These are phyloP conservation scores for Archegozetes longisetosus DNA, from an alignment of 1,140 invertebrate species.

Conservation along the genomic window DNA sequence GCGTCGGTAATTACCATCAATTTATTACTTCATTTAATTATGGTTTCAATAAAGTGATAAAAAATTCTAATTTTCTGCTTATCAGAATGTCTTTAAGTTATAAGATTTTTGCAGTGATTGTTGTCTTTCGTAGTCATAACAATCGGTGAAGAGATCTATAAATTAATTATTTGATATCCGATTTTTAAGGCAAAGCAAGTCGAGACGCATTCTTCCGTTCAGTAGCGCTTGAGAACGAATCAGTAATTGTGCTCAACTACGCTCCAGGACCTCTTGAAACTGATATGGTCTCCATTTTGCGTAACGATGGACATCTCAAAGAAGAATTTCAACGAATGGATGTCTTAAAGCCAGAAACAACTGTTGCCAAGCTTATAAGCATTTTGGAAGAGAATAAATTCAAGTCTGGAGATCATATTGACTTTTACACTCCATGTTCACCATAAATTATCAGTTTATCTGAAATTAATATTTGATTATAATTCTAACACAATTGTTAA, in stretches of 20 bases:
- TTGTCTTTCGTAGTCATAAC: no score
- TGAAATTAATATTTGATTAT: no score
- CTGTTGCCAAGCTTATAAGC: slow-evolving; percentile 50
- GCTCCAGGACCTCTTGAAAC: slow-evolving; percentile 83
- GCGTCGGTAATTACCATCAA: slow-evolving; percentile 44
- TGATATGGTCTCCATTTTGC: slow-evolving; percentile 57
- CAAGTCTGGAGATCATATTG: slow-evolving; percentile 62
- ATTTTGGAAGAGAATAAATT: slow-evolving; percentile 54
- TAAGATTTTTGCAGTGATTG: no score
- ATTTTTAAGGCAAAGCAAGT: slow-evolving; percentile 51
- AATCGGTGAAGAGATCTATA: no score
- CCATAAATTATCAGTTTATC: no score
- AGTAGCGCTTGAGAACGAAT: slow-evolving; percentile 62
- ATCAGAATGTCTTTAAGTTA: no score
- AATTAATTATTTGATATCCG: no score
- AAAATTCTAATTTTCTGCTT: no score
- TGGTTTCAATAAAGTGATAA: no score
- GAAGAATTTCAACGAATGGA: slow-evolving; percentile 42
- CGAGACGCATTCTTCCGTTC: slow-evolving; percentile 73
- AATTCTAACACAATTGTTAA: no score
- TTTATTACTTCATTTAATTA: not conserved
- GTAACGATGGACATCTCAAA: slow-evolving; percentile 37
- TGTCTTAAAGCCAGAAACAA: slow-evolving; percentile 52
- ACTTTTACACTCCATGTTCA: slow-evolving; percentile 50
- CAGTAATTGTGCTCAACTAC: slow-evolving; percentile 67